phyloP scores from a whole-genome alignment of 2,888 invertebrate genomes.

The Subacronicta megacephala region DNA sequence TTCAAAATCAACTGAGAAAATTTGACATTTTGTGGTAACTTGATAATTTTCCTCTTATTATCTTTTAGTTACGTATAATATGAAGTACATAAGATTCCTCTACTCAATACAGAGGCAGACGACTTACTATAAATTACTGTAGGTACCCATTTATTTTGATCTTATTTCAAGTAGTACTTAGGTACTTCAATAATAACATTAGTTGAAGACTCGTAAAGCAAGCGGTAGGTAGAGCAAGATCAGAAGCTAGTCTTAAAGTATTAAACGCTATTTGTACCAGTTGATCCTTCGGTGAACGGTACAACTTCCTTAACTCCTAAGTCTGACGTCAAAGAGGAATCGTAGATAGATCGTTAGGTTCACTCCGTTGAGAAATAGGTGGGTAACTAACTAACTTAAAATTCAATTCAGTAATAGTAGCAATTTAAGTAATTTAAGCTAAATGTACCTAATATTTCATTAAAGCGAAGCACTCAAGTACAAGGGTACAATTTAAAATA shows the following conservation, averaged over 20 bases:
- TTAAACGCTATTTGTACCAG: constrained; percentile 28
- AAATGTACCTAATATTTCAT: constrained; percentile 9
- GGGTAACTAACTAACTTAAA: background rate
- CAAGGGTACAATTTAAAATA: background rate
- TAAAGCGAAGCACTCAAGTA: background rate
- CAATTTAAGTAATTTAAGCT: constrained; percentile 6
- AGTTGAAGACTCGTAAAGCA: constrained; percentile 11
- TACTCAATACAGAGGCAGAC: too few species aligned
- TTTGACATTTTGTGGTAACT: too few species aligned
- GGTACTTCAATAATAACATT: constrained; percentile 2
- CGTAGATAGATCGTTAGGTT: constrained; percentile 3
- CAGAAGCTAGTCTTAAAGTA: constrained; percentile 23
- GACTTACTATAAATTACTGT: too few species aligned
- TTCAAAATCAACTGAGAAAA: too few species aligned
- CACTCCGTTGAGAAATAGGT: background rate
- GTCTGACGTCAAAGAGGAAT: constrained; percentile 9
- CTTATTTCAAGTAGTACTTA: background rate
- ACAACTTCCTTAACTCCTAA: constrained; percentile 23
- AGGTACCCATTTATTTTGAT: background rate
- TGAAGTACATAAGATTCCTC: too few species aligned
- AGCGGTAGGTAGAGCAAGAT: constrained; percentile 17
- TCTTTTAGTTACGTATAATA: too few species aligned
- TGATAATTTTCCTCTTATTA: too few species aligned
- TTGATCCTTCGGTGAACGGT: constrained; percentile 17
- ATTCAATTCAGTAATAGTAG: constrained; percentile 4